A percentile compares a stretch with the other conserved stretches of the same genome.
Conservation (phyloP, 2,797 vertebrate species). For the Hyperoplus lanceolatus region DNA sequence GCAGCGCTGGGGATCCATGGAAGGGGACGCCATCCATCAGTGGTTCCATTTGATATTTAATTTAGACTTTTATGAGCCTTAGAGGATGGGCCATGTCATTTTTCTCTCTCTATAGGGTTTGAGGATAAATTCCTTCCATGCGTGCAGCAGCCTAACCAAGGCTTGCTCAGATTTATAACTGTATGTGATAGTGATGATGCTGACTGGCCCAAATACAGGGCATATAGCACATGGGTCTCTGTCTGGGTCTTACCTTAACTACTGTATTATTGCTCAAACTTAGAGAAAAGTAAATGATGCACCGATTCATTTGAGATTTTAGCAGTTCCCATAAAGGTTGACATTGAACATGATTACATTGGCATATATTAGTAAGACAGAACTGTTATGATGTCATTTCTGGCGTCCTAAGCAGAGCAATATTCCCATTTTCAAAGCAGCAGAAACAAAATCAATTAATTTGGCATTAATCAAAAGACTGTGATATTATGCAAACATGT, state of each 20-base stretch:
- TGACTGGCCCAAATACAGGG: conserved; percentile 56
- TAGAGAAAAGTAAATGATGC: conserved; percentile 39
- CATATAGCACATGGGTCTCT: conserved; percentile 19
- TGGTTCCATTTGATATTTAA: conserved; percentile 90
- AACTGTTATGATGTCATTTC: conserved; percentile 51
- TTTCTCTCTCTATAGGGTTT: conserved; percentile 81
- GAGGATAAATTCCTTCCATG: conserved; percentile 85
- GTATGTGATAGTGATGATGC: conserved; percentile 57
- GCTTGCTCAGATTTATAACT: conserved; percentile 81
- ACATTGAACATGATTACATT: conserved; percentile 41
- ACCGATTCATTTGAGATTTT: conserved; percentile 46
- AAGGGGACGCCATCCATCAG: conserved; percentile 85
- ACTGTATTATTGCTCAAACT: conserved; percentile 19
- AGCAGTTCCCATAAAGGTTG: conserved; percentile 46
- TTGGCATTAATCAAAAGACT: conserved; percentile 91
- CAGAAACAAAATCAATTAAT: conserved; percentile 88
- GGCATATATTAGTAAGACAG: conserved; percentile 31
- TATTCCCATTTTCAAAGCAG: conserved; percentile 73
- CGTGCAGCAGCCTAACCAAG: conserved; percentile 73
- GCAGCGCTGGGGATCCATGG: conserved; percentile 74
- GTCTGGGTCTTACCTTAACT: conserved; percentile 36
- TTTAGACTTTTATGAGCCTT: conserved; percentile 89
- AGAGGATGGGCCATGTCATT: conserved; percentile 86
- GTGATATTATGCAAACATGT: conserved; percentile 84
- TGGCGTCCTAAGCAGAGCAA: conserved; percentile 35